phyloP scores from a whole-genome alignment of 2,113 vertebrate genomes.

The Dromas ardeola region DNA sequence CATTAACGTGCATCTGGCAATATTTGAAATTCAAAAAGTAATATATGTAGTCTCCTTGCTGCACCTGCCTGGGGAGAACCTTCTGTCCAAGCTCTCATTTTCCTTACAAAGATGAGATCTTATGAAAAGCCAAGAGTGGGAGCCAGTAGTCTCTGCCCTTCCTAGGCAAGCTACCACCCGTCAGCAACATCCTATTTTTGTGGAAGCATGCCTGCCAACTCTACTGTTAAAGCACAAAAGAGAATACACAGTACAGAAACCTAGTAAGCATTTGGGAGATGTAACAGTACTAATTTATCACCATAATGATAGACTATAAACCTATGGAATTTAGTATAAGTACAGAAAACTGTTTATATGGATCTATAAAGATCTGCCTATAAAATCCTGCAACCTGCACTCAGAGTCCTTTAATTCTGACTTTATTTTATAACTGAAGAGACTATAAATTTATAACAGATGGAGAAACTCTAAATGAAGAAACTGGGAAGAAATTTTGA shows the following conservation, averaged over 20 bases:
- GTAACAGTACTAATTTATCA: neutral
- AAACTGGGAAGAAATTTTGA: neutral
- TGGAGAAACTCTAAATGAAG: neutral
- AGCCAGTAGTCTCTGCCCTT: neutral
- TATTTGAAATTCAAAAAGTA: neutral
- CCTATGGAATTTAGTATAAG: neutral
- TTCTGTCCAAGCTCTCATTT: neutral
- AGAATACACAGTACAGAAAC: neutral
- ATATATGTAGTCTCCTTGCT: neutral
- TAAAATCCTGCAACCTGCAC: neutral
- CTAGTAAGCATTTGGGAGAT: neutral
- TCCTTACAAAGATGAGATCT: neutral
- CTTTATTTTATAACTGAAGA: neutral
- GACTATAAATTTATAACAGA: neutral
- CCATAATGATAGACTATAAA: neutral
- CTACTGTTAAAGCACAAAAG: neutral
- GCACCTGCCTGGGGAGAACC: neutral
- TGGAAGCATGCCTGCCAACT: neutral
- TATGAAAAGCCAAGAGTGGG: neutral
- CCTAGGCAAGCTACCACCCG: neutral
- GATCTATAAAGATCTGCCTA: neutral
- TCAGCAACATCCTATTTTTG: neutral
- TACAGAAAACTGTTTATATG: neutral
- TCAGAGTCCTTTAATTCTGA: neutral
- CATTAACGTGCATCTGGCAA: neutral